phyloP scores from a whole-genome alignment of 35 echinoderm and acorn worm genomes.

The Amphiura filiformis region DNA sequence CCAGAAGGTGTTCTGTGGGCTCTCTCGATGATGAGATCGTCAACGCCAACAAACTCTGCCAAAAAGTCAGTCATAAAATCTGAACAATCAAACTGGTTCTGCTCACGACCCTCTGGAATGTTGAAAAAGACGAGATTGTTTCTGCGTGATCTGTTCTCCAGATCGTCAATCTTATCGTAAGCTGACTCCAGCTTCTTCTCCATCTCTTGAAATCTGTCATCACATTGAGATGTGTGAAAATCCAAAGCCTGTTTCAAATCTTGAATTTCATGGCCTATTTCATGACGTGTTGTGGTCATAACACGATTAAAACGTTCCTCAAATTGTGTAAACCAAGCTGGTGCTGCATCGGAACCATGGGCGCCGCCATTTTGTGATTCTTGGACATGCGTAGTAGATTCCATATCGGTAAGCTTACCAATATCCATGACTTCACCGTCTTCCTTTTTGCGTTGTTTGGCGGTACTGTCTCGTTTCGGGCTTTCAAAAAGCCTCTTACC shows the following conservation, averaged over 20 bases:
- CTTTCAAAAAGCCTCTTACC: too few species aligned
- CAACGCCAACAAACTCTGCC: background rate
- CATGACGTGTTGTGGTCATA: too few species aligned
- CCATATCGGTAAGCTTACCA: background rate
- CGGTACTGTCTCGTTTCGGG: too few species aligned
- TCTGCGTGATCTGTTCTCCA: background rate
- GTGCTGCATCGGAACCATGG: background rate
- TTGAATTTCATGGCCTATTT: background rate
- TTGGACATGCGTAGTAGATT: background rate
- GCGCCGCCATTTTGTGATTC: background rate
- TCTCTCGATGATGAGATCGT: background rate
- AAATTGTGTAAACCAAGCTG: background rate
- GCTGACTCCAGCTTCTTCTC: too few species aligned
- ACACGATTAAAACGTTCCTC: too few species aligned
- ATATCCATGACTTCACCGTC: background rate
- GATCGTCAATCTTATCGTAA: background rate
- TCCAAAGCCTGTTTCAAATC: background rate
- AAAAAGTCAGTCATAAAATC: background rate
- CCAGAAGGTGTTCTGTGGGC: background rate
- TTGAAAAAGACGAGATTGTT: background rate
- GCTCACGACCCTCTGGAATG: background rate
- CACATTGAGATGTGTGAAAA: background rate
- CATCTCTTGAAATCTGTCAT: background rate
- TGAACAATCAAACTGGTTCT: background rate
- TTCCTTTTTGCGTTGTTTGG: background rate